Percentiles rank a stretch among this genome's conserved stretches.
phyloP scores from a whole-genome alignment of 2,888 invertebrate species.

The Mythimna impura region DNA sequence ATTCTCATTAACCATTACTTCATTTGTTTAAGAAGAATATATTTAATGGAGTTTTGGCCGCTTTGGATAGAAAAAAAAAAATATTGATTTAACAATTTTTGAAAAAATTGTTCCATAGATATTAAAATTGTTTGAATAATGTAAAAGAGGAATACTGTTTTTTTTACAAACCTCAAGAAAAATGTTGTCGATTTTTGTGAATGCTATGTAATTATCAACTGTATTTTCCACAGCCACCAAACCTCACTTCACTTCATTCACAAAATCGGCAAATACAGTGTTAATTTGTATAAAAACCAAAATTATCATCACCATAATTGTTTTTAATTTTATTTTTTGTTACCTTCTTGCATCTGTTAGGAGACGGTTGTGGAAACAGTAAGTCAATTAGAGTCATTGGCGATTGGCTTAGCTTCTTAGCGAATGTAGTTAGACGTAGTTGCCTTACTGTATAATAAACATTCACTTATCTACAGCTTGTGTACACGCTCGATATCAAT shows the following conservation, averaged over 20 bases:
- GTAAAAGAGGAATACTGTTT: not conserved
- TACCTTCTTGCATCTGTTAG: constrained; percentile 90
- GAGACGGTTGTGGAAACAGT: constrained; percentile 91
- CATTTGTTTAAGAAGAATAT: constrained; percentile 53
- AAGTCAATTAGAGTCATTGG: constrained; percentile 87
- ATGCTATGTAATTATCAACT: constrained; percentile 19
- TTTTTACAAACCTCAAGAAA: not conserved
- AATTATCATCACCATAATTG: constrained; percentile 83
- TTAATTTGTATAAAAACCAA: constrained; percentile 71
- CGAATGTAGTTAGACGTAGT: constrained; percentile 74
- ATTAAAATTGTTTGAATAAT: not conserved
- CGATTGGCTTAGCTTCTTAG: constrained; percentile 88
- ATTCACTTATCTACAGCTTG: constrained; percentile 67
- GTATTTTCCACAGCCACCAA: constrained; percentile 42
- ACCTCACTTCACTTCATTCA: constrained; percentile 64
- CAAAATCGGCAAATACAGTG: constrained; percentile 75
- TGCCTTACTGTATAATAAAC: constrained; percentile 70
- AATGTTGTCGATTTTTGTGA: constrained; percentile 30
- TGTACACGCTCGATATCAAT: constrained; percentile 60
- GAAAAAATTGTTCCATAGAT: not conserved
- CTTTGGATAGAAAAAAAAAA: constrained; percentile 28
- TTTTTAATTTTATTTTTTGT: constrained; percentile 85
- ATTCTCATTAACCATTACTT: constrained; percentile 61
- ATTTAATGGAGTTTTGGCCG: constrained; percentile 49
- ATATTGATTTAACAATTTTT: not conserved